Percentiles rank a stretch among this genome's conserved stretches.
These are phyloP conservation scores for Drosophila ustulata DNA, from an alignment of 2,888 invertebrate species.

Conservation along the genomic window DNA sequence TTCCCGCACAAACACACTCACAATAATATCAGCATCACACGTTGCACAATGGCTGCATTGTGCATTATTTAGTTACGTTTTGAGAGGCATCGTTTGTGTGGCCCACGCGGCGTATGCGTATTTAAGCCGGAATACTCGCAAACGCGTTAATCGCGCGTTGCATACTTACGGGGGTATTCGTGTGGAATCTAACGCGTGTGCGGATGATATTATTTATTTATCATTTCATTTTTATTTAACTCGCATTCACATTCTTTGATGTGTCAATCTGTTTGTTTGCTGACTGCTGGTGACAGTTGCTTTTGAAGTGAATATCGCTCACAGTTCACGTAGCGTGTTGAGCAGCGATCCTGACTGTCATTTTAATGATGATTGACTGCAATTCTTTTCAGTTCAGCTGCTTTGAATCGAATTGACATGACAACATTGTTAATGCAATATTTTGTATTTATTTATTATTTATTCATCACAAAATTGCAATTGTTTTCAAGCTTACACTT, in stretches of 20 bases:
- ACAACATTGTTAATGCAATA: not conserved
- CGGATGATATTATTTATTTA: constrained; percentile 41
- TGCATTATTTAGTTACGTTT: not conserved
- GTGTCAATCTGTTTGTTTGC: constrained; percentile 30
- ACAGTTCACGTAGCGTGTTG: constrained; percentile 4
- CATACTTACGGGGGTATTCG: constrained; percentile 61
- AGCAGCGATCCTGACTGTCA: not conserved
- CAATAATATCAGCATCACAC: not conserved
- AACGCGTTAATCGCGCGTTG: constrained; percentile 45
- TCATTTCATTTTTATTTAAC: constrained; percentile 4
- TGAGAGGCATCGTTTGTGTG: not conserved
- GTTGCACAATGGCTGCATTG: not conserved
- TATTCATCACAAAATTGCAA: not conserved
- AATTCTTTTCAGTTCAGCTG: constrained; percentile 5
- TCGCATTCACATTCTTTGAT: constrained; percentile 29
- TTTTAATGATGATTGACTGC: constrained; percentile 11
- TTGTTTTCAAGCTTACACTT: not conserved
- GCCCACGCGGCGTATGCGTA: constrained; percentile 31
- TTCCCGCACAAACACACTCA: not conserved
- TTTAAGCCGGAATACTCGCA: constrained; percentile 10
- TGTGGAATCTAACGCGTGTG: constrained; percentile 13
- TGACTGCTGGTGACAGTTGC: constrained; percentile 40
- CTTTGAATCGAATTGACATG: constrained; percentile 1
- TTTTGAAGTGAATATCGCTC: constrained; percentile 18
- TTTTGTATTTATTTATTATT: too few species aligned